Evolutionary conservation across 1,140 invertebrate species (phyloP).

Genomic region (Zaprionus kolodkinae): DNA sequence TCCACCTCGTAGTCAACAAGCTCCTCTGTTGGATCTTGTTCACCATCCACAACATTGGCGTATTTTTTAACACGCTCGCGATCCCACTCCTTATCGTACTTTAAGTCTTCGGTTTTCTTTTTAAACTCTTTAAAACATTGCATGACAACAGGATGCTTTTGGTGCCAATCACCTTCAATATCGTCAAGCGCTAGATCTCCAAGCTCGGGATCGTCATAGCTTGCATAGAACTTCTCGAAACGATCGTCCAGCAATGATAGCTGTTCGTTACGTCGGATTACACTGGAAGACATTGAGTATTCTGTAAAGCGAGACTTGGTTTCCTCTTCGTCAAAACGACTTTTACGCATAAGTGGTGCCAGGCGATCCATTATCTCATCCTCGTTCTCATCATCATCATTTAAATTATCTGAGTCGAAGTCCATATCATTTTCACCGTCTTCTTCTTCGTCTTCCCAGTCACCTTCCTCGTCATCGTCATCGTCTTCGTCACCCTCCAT

Average conservation of each 20-base stretch:
- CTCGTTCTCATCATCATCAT: slow-evolving; percentile 85
- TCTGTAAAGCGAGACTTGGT: slow-evolving; percentile 95
- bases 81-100: slow-evolving; percentile 88
- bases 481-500: slow-evolving; percentile 86
- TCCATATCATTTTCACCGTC: slow-evolving; percentile 83
- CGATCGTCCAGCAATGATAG: slow-evolving; percentile 93
- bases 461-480: slow-evolving; percentile 84
- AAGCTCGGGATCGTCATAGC: slow-evolving; percentile 95
- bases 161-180: slow-evolving; percentile 91
- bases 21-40: slow-evolving; percentile 86
- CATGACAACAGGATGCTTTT: slow-evolving; percentile 88
- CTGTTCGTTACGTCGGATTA: slow-evolving; percentile 94
- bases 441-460: slow-evolving; percentile 74
- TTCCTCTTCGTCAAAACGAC: slow-evolving; percentile 88
- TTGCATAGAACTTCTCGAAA: slow-evolving; percentile 95
- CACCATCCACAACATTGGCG: slow-evolving; percentile 85
- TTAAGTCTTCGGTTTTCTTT: slow-evolving; percentile 86
- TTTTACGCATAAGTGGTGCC: slow-evolving; percentile 85
- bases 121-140: slow-evolving; percentile 88
- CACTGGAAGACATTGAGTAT: slow-evolving; percentile 97
- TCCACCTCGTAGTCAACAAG: slow-evolving; percentile 87
- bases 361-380: slow-evolving; percentile 86
- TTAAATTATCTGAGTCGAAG: slow-evolving; percentile 82
- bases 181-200: slow-evolving; percentile 95
- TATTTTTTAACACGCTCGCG: slow-evolving; percentile 87